Evolutionary conservation across 2,797 vertebrate species (phyloP), one percentile per base, ranked within the genome.

Genomic region (Rhinoraja longicauda): DNA sequence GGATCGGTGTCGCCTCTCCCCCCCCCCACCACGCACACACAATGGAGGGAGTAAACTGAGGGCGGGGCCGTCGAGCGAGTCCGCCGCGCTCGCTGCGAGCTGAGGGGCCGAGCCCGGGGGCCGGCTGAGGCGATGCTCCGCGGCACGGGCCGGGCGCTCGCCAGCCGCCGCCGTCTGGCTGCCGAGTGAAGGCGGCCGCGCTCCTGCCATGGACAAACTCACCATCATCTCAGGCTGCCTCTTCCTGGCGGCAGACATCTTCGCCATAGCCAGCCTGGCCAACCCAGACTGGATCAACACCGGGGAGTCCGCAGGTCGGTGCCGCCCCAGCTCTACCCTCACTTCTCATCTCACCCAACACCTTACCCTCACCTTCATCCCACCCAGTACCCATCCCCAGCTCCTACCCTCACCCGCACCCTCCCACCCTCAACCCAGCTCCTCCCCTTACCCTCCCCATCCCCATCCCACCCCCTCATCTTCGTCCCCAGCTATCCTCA

Each of bases 281-380:
- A 99, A 98, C 95, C 98, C 98, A 93, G 98, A 99, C 96, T 99
- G 98, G 98, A 98, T 99, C 97, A 99, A 98, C 97, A 98, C 98
- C 17, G 98, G 98, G 93, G 97, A 98, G 93, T 97, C 97, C 79
- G 97, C 97, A 93, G 97, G 98, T 98, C 96, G 97, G 95, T 93
- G 91, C 70, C 70, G 5, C 70, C 70, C 19, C 79, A 24, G 9
- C 8, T 21, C 8, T 9, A 19, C 39, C 45, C 6, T 2, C 45
- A 2, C 79, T 21, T 24, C 21, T 3, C 21, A 19, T 21, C 79
- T 81, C 21, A 1, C 4, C 53, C 26, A 4, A 3, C 82, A 1
- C 13, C 32, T 57, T 5, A 4, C 12, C 21, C 24, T 12, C 24
- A 4, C 1, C 81, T 53, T 24, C 45, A 21, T 6, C 73, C 26